phyloP scores from a whole-genome alignment of 2,797 vertebrate species.

The Enteromius trimaculatus region DNA sequence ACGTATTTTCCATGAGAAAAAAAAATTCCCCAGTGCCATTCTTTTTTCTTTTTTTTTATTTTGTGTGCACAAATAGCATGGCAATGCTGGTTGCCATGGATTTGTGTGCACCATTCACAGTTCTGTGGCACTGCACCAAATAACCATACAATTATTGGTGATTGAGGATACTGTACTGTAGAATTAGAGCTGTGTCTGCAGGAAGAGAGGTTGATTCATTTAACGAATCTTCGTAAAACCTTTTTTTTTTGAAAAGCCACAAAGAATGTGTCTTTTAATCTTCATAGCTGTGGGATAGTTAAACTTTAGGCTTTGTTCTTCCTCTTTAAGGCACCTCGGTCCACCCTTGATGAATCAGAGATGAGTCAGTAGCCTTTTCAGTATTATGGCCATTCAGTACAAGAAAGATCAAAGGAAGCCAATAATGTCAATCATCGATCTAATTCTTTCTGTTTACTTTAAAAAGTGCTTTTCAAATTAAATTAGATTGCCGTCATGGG shows the following conservation, averaged over 20 bases:
- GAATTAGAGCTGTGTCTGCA: constrained; percentile 22
- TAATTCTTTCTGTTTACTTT: not conserved
- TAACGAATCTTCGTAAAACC: not conserved
- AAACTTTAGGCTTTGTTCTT: not conserved
- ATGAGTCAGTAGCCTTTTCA: constrained; percentile 18
- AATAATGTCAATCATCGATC: not conserved
- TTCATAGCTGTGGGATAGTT: constrained; percentile 6
- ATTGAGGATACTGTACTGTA: constrained; percentile 19
- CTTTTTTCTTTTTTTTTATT: constrained; percentile 53
- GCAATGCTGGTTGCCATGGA: constrained; percentile 69
- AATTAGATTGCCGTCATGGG: not conserved
- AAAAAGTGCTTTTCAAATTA: not conserved
- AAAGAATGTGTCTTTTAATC: constrained; percentile 36
- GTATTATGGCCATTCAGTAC: not conserved
- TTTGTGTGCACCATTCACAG: constrained; percentile 67
- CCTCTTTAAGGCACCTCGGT: not conserved
- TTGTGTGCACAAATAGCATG: constrained; percentile 48
- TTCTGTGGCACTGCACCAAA: constrained; percentile 37
- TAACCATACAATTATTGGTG: constrained; percentile 18
- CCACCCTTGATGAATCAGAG: constrained; percentile 21
- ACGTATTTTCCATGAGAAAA: constrained; percentile 47
- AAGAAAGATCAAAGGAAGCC: not conserved
- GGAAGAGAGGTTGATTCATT: constrained; percentile 13
- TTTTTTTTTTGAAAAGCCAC: constrained; percentile 9
- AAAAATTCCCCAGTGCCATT: constrained; percentile 56